Conservation (phyloP, 2,888 invertebrate species). For the Congeria kusceri region DNA sequence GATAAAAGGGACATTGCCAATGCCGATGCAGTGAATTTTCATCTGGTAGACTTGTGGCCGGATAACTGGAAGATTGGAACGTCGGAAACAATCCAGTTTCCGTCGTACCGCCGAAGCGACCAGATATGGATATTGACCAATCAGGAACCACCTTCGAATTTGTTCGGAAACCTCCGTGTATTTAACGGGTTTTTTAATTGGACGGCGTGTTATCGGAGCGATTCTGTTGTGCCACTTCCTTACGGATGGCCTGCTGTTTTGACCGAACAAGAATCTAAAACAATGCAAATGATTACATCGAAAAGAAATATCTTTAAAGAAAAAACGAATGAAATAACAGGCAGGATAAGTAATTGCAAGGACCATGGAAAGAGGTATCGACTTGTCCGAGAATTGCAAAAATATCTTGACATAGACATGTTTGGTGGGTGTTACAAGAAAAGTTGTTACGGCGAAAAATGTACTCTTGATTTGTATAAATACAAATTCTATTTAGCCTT, state of each 20-base stretch:
- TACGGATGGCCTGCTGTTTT: constrained; percentile 41
- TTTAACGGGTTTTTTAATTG: constrained; percentile 60
- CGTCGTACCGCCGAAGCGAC: constrained; percentile 56
- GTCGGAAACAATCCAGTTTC: constrained; percentile 42
- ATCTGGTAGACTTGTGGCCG: constrained; percentile 45
- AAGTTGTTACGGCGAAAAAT: constrained; percentile 26
- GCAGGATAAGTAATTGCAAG: constrained; percentile 53
- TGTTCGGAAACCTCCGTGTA: constrained; percentile 55
- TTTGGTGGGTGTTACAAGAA: constrained; percentile 53
- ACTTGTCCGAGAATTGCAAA: constrained; percentile 26
- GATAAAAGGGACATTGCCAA: constrained; percentile 39
- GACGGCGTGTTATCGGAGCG: constrained; percentile 50
- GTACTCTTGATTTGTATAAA: constrained; percentile 16
- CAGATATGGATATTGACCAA: constrained; percentile 72
- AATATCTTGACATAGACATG: constrained; percentile 41
- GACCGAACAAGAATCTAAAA: constrained; percentile 19
- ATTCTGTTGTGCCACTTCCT: constrained; percentile 28
- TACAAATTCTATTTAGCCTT: constrained; percentile 58
- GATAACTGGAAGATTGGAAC: constrained; percentile 40
- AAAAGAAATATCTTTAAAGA: constrained; percentile 44
- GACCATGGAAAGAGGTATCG: constrained; percentile 40
- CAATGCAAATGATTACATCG: constrained; percentile 31
- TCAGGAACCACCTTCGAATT: constrained; percentile 68
- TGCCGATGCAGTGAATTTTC: constrained; percentile 53
- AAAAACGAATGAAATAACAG: constrained; percentile 37